Percentiles rank a stretch among this genome's conserved stretches.
These are phyloP conservation scores for Stenopsyche tienmushanensis DNA, from an alignment of 1,140 invertebrate species.

Conservation along the genomic window DNA sequence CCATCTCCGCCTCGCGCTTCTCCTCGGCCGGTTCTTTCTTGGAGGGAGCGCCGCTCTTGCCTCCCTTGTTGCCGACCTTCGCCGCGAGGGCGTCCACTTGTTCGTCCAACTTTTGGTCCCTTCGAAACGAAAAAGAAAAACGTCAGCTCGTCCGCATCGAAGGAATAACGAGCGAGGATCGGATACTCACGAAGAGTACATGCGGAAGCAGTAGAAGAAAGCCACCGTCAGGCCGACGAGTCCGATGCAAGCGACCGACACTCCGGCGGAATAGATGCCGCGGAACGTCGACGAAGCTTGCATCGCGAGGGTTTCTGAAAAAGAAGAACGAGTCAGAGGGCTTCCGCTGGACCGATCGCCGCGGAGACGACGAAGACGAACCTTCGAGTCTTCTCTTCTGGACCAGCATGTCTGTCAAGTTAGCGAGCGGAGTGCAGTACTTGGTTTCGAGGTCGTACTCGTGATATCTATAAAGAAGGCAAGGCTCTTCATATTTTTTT, in stretches of 20 bases:
- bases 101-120: slow-evolving; percentile 23
- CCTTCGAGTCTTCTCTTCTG: too few species aligned
- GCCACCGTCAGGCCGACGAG: slow-evolving; percentile 19
- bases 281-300: slow-evolving; percentile 19
- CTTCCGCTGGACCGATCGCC: too few species aligned
- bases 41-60: background rate
- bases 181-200: slow-evolving; percentile 26
- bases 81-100: slow-evolving; percentile 21
- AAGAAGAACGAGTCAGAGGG: too few species aligned
- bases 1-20: too few species aligned
- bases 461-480: slow-evolving; percentile 9
- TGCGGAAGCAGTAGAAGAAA: slow-evolving; percentile 28
- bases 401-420: slow-evolving; percentile 27
- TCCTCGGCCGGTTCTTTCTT: background rate
- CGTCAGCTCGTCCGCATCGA: background rate
- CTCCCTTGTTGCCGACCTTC: slow-evolving; percentile 10
- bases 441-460: slow-evolving; percentile 23
- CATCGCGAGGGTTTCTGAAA: slow-evolving; percentile 24
- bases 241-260: slow-evolving; percentile 6
- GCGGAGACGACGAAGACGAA: too few species aligned
- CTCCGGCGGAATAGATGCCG: slow-evolving; percentile 19
- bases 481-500: background rate
- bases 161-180: background rate
- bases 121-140: slow-evolving; percentile 18
- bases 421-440: slow-evolving; percentile 24